These are phyloP conservation scores for Sterna hirundo DNA, from an alignment of 2,113 vertebrate species.

Conservation along the genomic window DNA sequence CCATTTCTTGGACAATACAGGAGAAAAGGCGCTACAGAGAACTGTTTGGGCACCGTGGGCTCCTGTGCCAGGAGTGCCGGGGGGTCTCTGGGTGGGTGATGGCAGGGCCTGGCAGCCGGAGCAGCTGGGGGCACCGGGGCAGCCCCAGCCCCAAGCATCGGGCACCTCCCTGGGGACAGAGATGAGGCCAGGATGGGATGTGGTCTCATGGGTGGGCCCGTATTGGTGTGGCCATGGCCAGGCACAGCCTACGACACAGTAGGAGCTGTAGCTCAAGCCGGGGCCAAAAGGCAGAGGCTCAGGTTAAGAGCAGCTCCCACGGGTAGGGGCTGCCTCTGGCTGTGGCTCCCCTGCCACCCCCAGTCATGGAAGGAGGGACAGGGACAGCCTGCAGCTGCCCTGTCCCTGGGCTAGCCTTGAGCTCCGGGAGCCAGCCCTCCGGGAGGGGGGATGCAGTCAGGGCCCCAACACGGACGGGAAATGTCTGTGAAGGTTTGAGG, in stretches of 20 bases:
- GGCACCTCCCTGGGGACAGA: neutral
- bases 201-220: no score
- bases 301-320: neutral
- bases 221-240: neutral
- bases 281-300: neutral
- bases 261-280: rapidly evolving
- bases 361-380: neutral
- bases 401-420: neutral
- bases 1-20: neutral
- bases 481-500: neutral
- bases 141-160: rapidly evolving
- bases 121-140: rapidly evolving
- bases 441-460: rapidly evolving
- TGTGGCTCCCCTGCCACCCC: neutral
- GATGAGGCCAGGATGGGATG: neutral
- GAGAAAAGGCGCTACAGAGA: neutral
- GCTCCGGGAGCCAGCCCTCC: rapidly evolving
- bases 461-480: rapidly evolving
- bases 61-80: rapidly evolving
- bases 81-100: rapidly evolving
- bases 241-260: rapidly evolving
- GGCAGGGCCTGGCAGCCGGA: neutral
- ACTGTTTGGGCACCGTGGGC: rapidly evolving
- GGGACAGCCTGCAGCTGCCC: neutral
- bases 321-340: rapidly evolving